phyloP scores from a whole-genome alignment of 2,888 invertebrate species.

The Patella ulyssiponensis region DNA sequence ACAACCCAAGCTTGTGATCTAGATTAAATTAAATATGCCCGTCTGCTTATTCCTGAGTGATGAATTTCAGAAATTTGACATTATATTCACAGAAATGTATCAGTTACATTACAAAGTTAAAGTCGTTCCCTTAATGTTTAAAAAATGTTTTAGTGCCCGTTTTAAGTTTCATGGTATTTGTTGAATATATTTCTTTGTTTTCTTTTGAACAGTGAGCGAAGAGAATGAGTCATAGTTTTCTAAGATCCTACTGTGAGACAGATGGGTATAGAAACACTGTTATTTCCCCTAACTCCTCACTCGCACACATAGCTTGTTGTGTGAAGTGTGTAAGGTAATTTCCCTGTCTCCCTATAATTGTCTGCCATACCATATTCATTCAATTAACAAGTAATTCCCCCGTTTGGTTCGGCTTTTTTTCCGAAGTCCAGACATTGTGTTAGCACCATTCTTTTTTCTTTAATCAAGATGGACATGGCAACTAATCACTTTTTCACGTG shows the following conservation, averaged over 20 bases:
- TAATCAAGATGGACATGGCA: slow-evolving; percentile 23
- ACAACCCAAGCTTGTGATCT: no score
- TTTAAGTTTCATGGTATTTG: no score
- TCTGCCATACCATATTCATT: slow-evolving; percentile 20
- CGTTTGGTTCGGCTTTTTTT: neutral
- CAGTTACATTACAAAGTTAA: no score
- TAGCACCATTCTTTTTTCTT: slow-evolving; percentile 8
- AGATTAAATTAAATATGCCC: no score
- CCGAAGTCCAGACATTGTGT: slow-evolving; percentile 10
- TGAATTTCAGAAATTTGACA: no score
- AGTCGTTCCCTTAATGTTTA: no score
- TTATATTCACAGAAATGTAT: no score
- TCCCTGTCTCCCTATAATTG: slow-evolving; percentile 18
- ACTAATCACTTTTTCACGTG: slow-evolving; percentile 28
- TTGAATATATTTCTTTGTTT: neutral
- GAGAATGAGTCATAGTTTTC: neutral
- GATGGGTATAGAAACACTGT: neutral
- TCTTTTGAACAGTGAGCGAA: slow-evolving; percentile 6
- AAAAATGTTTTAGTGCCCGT: no score
- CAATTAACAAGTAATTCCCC: slow-evolving; percentile 28
- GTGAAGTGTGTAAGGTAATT: slow-evolving; percentile 25
- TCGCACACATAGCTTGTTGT: neutral
- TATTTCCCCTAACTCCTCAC: neutral
- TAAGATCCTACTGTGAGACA: neutral
- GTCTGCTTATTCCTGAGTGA: no score